These are phyloP conservation scores for Spodoptera frugiperda DNA, from an alignment of 1,140 invertebrate genomes.

Conservation along the genomic window DNA sequence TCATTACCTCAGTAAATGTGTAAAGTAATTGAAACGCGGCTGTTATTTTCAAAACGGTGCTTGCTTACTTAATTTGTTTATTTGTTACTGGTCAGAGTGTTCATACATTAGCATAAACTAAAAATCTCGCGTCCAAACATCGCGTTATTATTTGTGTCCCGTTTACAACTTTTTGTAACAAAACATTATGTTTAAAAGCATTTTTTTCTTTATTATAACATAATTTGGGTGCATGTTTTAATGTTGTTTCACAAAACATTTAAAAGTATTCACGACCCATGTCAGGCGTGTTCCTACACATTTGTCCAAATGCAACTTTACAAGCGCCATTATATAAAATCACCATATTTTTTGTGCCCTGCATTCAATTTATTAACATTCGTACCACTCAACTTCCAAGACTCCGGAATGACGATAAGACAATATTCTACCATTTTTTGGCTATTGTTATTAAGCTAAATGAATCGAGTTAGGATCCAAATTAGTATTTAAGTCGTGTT, in stretches of 20 bases:
- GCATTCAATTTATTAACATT: slow-evolving; percentile 38
- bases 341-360: slow-evolving; percentile 25
- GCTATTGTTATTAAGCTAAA: not conserved
- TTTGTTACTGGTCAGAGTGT: not conserved
- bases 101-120: not conserved
- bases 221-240: slow-evolving; percentile 67
- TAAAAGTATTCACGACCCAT: slow-evolving; percentile 59
- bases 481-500: not conserved
- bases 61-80: slow-evolving; percentile 10
- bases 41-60: slow-evolving; percentile 18
- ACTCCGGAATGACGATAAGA: slow-evolving; percentile 19
- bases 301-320: slow-evolving; percentile 51
- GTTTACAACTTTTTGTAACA: slow-evolving; percentile 21
- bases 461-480: no score
- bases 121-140: slow-evolving; percentile 18
- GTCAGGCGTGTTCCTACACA: slow-evolving; percentile 57
- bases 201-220: slow-evolving; percentile 51
- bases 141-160: slow-evolving; percentile 9
- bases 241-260: slow-evolving; percentile 71
- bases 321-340: slow-evolving; percentile 44
- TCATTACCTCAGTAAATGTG: slow-evolving; percentile 41
- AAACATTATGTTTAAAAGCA: slow-evolving; percentile 43
- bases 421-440: slow-evolving; percentile 22
- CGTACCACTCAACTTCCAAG: slow-evolving; percentile 22
- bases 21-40: slow-evolving; percentile 40